Evolutionary conservation across 1,140 invertebrate genomes (phyloP).

Genomic region (Eurosta solidaginis): DNA sequence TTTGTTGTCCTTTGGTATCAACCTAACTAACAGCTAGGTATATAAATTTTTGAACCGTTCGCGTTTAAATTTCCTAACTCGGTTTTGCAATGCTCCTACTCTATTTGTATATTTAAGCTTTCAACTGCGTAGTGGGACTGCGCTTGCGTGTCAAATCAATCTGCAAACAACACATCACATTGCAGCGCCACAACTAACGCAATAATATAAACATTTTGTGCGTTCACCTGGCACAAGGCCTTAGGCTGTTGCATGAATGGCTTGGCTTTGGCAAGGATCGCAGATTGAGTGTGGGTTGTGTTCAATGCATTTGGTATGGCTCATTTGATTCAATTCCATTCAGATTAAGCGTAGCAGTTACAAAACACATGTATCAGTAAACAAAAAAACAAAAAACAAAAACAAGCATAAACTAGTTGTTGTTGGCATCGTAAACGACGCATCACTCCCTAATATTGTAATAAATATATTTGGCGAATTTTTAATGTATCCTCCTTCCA

Average conservation of each 20-base stretch:
- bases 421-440: not conserved
- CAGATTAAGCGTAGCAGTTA: not conserved
- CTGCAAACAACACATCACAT: not conserved
- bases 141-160: not conserved
- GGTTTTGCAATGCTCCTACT: too few relatives aligned
- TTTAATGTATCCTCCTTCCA: conserved; percentile 56
- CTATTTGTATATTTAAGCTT: too few relatives aligned
- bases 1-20: too few relatives aligned
- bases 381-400: not conserved
- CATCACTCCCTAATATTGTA: conserved; percentile 42
- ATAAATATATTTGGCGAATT: conserved; percentile 59
- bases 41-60: too few relatives aligned
- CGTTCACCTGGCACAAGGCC: not conserved
- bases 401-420: not conserved
- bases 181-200: not conserved
- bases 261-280: not conserved
- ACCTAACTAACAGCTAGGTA: too few relatives aligned
- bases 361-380: not conserved
- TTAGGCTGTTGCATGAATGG: too few relatives aligned
- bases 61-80: too few relatives aligned
- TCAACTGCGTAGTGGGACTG: too few relatives aligned
- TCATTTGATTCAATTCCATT: not conserved
- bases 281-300: not conserved
- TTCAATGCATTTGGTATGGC: not conserved
- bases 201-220: not conserved